Percentiles rank a stretch among this genome's conserved stretches.
phyloP scores from a whole-genome alignment of 2,797 vertebrate species.

The Oreochromis mossambicus region DNA sequence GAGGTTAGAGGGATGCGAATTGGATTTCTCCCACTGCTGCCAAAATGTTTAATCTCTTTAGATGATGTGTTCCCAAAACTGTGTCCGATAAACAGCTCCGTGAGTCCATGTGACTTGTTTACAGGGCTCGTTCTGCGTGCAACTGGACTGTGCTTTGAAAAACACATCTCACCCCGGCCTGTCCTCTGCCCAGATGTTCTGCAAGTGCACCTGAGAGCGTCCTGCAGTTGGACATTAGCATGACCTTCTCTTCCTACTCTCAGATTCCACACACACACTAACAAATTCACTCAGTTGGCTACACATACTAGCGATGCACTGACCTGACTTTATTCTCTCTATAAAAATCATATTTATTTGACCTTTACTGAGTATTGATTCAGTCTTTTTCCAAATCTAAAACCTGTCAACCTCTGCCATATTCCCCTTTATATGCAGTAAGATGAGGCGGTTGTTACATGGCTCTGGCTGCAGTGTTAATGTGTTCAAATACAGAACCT shows the following conservation, averaged over 20 bases:
- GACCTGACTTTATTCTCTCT: neutral
- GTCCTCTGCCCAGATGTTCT: conserved; percentile 31
- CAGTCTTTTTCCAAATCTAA: neutral
- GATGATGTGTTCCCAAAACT: neutral
- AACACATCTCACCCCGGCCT: neutral
- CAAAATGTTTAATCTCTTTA: conserved; percentile 18
- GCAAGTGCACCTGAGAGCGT: conserved; percentile 4
- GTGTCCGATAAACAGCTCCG: neutral
- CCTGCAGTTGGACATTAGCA: conserved; percentile 1
- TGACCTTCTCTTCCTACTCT: neutral
- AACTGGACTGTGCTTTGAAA: neutral
- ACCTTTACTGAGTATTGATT: neutral
- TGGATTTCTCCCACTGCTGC: neutral
- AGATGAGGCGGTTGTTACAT: neutral
- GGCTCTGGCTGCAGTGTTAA: neutral
- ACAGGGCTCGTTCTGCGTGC: neutral
- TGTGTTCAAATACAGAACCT: neutral
- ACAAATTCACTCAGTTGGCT: neutral
- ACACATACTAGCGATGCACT: neutral
- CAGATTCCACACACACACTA: neutral
- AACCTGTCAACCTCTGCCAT: neutral
- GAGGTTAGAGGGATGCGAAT: neutral
- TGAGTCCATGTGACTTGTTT: neutral
- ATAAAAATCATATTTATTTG: neutral
- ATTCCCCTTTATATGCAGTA: neutral